Evolutionary conservation across 2,113 vertebrate genomes (phyloP).

Genomic region (Globicephala melas): DNA sequence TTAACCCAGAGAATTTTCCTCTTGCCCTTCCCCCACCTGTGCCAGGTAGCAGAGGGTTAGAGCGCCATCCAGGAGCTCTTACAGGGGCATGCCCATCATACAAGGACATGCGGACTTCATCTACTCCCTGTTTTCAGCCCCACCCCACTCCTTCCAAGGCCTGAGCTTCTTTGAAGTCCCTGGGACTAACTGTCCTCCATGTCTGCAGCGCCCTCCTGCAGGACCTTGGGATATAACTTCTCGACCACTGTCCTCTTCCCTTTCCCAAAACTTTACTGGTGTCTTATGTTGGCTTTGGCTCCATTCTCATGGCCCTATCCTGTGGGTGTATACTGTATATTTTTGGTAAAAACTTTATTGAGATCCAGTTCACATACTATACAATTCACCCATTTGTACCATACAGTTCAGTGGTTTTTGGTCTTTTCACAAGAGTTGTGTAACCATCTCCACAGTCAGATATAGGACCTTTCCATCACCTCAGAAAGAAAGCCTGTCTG

Average conservation of each 20-base stretch:
- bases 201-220: rapidly evolving
- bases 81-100: too few species aligned
- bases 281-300: not conserved
- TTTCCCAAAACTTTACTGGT: too few species aligned
- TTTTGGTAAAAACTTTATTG: not conserved
- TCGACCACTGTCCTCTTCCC: not conserved
- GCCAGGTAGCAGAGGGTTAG: not conserved
- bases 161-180: not conserved
- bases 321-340: not conserved
- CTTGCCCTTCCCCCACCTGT: not conserved
- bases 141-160: not conserved
- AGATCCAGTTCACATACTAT: not conserved
- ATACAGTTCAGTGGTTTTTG: rapidly evolving
- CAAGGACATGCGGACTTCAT: rapidly evolving
- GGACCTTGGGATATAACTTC: not conserved
- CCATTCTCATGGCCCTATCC: not conserved
- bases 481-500: not conserved
- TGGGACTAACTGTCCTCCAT: rapidly evolving
- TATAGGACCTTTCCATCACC: not conserved
- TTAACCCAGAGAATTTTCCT: not conserved
- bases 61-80: too few species aligned
- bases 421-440: not conserved
- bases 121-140: too few species aligned
- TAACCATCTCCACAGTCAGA: not conserved
- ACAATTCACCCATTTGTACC: rapidly evolving